Evolutionary conservation across 2,797 vertebrate genomes (phyloP).

Genomic region (Petrocephalus sullivani): DNA sequence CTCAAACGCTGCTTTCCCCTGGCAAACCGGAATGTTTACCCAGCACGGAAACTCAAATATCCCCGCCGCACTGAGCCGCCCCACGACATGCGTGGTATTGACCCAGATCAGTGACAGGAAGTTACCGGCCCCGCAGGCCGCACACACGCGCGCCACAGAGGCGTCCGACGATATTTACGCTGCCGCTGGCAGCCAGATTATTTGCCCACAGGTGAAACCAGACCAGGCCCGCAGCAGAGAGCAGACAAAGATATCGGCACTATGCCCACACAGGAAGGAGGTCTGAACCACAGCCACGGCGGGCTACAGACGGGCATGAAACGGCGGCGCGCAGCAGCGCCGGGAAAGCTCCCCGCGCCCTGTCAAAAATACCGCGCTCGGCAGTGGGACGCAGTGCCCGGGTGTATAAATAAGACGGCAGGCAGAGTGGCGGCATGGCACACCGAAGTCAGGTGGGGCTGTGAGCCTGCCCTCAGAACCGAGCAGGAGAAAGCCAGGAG

Average conservation of each 20-base stretch:
- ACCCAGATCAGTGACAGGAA: neutral
- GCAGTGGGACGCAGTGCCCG: neutral
- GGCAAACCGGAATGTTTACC: neutral
- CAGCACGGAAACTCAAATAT: neutral
- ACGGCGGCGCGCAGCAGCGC: neutral
- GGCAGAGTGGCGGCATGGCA: neutral
- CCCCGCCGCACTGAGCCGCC: neutral
- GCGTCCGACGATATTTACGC: neutral
- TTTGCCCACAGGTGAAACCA: neutral
- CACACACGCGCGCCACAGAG: neutral
- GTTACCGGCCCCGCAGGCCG: neutral
- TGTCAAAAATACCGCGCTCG: neutral
- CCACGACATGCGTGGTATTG: neutral
- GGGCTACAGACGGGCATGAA: neutral
- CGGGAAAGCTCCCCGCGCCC: neutral
- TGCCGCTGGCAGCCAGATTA: neutral
- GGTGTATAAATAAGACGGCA: neutral
- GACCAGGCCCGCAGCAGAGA: neutral
- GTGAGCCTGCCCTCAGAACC: neutral
- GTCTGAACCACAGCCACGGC: neutral
- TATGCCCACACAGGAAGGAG: neutral
- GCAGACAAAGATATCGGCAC: neutral
- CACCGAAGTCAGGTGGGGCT: neutral
- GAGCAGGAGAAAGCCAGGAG: slow-evolving; percentile 8
- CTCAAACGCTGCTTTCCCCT: neutral